Conservation (phyloP, 2,113 vertebrate species). For the Nymphicus hollandicus region DNA sequence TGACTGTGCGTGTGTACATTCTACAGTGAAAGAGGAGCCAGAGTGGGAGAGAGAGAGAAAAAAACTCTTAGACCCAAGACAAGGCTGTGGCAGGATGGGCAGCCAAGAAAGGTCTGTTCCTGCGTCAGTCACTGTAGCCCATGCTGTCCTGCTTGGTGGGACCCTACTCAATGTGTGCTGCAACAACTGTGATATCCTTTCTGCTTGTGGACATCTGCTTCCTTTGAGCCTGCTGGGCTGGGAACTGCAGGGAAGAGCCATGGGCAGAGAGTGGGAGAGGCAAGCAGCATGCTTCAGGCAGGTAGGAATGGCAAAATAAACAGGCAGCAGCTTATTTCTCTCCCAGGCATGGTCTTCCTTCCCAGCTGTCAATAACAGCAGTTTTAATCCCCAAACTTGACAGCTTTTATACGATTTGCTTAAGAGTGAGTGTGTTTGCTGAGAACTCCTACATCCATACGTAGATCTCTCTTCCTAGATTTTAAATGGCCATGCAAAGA, state of each 20-base stretch:
- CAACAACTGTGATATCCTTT: background rate
- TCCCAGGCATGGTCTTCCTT: background rate
- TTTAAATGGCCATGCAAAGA: background rate
- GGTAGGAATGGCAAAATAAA: background rate
- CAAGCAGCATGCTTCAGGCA: rapidly evolving
- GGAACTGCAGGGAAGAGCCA: background rate
- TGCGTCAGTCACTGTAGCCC: background rate
- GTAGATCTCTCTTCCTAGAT: background rate
- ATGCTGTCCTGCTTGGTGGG: background rate
- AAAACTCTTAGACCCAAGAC: background rate
- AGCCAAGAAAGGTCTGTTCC: background rate
- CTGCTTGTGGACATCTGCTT: background rate
- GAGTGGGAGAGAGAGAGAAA: background rate
- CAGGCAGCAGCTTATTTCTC: background rate
- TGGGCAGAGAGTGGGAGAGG: rapidly evolving
- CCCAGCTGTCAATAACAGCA: background rate
- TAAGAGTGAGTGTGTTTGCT: background rate
- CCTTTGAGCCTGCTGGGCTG: rapidly evolving
- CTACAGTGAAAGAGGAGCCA: background rate
- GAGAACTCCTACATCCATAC: background rate
- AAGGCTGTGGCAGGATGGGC: background rate
- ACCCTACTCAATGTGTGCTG: background rate
- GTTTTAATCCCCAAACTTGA: background rate
- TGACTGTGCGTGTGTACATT: background rate
- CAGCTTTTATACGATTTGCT: background rate